These are phyloP conservation scores for Epistrophe grossulariae DNA, from an alignment of 2,888 invertebrate species.

Conservation along the genomic window DNA sequence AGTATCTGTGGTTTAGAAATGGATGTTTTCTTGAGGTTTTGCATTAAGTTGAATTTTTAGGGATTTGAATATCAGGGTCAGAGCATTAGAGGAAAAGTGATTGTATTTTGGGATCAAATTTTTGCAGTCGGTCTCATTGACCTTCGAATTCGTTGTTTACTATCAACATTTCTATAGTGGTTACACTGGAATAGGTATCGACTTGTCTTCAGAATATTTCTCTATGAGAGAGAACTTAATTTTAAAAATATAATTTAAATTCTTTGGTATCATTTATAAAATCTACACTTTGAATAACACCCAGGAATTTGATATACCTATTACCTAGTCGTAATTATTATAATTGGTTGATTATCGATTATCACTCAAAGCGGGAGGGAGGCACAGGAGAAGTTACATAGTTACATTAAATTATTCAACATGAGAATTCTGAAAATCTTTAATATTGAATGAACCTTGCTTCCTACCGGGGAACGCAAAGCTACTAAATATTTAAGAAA, in stretches of 20 bases:
- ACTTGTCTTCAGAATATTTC: not conserved
- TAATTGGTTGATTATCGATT: too few species aligned
- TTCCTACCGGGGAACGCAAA: not conserved
- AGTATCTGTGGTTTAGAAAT: conserved; percentile 1
- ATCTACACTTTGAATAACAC: too few species aligned
- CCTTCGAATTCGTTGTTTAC: not conserved
- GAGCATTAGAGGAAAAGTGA: not conserved
- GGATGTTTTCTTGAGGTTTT: conserved; percentile 9
- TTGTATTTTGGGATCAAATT: not conserved
- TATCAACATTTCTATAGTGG: not conserved
- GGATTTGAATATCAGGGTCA: not conserved
- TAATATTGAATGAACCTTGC: not conserved
- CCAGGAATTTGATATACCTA: too few species aligned
- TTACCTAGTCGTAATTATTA: too few species aligned
- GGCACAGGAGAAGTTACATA: too few species aligned
- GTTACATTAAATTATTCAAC: not conserved
- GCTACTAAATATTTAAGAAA: not conserved
- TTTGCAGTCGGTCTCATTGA: not conserved
- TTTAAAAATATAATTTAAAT: not conserved
- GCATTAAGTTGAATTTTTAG: not conserved
- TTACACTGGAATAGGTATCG: too few species aligned
- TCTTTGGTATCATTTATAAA: not conserved
- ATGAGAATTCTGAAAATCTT: not conserved
- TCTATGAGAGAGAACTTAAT: too few species aligned
- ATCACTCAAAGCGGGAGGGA: too few species aligned